These are phyloP conservation scores for Idaea aversata DNA, from an alignment of 2,888 invertebrate genomes.

Conservation along the genomic window DNA sequence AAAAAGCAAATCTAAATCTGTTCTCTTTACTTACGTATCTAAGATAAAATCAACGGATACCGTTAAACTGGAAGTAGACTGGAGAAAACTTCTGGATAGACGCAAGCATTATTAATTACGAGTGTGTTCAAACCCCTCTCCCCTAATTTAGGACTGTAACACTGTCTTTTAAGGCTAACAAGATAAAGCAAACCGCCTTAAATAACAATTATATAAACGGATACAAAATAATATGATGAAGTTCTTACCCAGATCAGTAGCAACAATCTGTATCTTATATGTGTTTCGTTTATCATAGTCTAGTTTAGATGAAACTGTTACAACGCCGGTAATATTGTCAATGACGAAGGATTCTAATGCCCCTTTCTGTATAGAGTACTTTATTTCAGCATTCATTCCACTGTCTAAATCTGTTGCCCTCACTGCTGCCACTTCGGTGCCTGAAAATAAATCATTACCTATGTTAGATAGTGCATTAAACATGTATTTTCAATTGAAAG, in stretches of 20 bases:
- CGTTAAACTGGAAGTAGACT: too few relatives aligned
- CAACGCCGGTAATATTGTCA: constrained; percentile 87
- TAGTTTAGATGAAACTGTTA: constrained; percentile 87
- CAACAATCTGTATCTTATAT: constrained; percentile 90
- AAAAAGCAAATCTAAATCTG: too few relatives aligned
- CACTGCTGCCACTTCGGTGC: constrained; percentile 87
- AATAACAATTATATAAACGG: too few relatives aligned
- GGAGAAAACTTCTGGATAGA: too few relatives aligned
- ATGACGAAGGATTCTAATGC: constrained; percentile 91
- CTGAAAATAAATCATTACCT: constrained; percentile 52
- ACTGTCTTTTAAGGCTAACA: too few relatives aligned
- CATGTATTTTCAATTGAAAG: neutral
- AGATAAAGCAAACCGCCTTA: too few relatives aligned
- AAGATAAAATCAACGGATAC: too few relatives aligned
- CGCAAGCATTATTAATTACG: too few relatives aligned
- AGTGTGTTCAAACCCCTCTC: too few relatives aligned
- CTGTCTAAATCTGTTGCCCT: constrained; percentile 91
- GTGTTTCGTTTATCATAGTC: constrained; percentile 90
- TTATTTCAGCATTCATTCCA: constrained; percentile 90
- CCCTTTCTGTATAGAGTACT: constrained; percentile 91
- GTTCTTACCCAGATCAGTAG: constrained; percentile 85
- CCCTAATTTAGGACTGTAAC: too few relatives aligned
- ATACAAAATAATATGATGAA: too few relatives aligned
- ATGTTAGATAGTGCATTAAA: neutral
- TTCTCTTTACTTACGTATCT: too few relatives aligned